Base-by-base conservation (phyloP, 1,140 invertebrate species). In the Drosophila orosa region DNA sequence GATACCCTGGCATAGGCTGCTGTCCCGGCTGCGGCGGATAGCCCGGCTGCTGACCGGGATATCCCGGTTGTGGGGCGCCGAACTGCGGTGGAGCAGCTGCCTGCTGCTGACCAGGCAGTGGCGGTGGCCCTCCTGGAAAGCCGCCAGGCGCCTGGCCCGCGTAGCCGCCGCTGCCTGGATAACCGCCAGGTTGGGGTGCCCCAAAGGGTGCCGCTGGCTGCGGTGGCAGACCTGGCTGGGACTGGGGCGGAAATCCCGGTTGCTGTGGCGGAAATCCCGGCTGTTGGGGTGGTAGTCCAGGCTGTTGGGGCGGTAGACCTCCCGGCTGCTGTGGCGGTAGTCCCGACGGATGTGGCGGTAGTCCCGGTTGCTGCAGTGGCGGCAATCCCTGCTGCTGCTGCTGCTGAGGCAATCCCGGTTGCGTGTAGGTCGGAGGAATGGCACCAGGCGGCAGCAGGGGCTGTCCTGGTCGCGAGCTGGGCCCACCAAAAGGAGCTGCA, bases 41-140 rank as follows among this genome's bases (percentile, higher is more conserved):
- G 12, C 78, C 78, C 3, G 65, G 73, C n/a, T 82, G 80, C 55
- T 93, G 93, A 0, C 82, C 66, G 24, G 84, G 90, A 65, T 75
- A 91, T 0, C 72, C 79, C 1, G 67, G 56, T 22, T 82, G 78
- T 19, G 71, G 50, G 1, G 68, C 65, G 5, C 61, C 65, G 27
- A 72, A 47, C 8, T 67, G 75, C n/a, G 74, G 62, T 1, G 73
- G 58, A 10, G 31, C 56, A 47, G 63, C 44, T 17, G 66, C 15
- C 6, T 58, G 65, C 10, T 60, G 63, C 5, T 71, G 68, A 5
- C 67, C 67, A 33, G 67, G 47, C 44, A 69, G 44, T 8, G 67
- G 83, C 2, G 83, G 83, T 13, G 84, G 85, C n/a, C 55, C 80
- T 25, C 80, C 84, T 12, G 74, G 54, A 33, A 73, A 84, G 8